A percentile compares a stretch with the other conserved stretches of the same genome.
Evolutionary conservation across 2,888 invertebrate species (phyloP).

Genomic region (Epinotia bilunana): DNA sequence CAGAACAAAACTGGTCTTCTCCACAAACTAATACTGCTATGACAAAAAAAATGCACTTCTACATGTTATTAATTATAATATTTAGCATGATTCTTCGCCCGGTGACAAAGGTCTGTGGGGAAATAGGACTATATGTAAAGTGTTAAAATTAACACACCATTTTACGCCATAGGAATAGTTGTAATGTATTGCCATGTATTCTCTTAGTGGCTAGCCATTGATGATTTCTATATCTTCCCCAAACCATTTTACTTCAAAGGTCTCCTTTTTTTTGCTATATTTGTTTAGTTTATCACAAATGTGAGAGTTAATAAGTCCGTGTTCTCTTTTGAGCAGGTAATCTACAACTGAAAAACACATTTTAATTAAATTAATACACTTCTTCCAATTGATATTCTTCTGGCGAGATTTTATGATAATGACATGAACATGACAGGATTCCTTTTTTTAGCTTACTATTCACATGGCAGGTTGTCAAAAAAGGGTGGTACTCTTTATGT

Average conservation of each 20-base stretch:
- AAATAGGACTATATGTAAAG: conserved; percentile 15
- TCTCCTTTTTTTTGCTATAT: conserved; percentile 10
- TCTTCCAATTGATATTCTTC: conserved; percentile 10
- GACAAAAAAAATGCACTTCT: conserved; percentile 4
- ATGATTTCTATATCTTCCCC: conserved; percentile 16
- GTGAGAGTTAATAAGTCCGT: conserved; percentile 15
- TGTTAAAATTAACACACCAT: conserved; percentile 15
- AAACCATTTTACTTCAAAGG: conserved; percentile 6
- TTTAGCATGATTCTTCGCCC: conserved; percentile 18
- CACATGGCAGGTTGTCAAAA: too few relatives aligned
- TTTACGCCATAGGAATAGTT: conserved; percentile 13
- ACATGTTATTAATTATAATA: conserved; percentile 4
- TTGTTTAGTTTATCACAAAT: conserved; percentile 14
- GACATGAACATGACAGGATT: conserved; percentile 2
- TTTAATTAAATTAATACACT: conserved; percentile 17
- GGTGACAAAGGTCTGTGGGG: conserved; percentile 4
- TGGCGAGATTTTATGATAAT: conserved; percentile 13
- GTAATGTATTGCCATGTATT: conserved; percentile 13
- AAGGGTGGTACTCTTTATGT: conserved; percentile 25
- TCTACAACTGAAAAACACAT: conserved; percentile 19
- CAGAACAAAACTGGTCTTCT: conserved; percentile 26
- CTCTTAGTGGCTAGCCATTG: conserved; percentile 17
- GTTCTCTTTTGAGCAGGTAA: conserved; percentile 21
- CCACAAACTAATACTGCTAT: conserved; percentile 18
- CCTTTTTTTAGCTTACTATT: neutral